Percentiles rank a stretch among this genome's conserved stretches.
Conservation (phyloP, 2,888 invertebrate species). For the Eulithis testata region DNA sequence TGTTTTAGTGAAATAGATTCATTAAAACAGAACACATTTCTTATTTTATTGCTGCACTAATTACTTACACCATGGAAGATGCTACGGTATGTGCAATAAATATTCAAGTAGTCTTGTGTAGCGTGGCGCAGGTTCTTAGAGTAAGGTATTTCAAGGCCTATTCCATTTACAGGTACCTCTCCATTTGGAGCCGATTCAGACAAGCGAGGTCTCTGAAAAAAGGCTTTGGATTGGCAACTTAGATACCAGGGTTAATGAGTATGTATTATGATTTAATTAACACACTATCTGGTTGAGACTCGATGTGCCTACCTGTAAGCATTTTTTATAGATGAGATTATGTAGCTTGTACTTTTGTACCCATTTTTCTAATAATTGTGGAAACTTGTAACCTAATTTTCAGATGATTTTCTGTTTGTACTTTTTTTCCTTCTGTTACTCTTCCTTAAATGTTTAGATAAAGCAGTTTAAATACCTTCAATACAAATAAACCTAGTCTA, state of each 20-base stretch:
- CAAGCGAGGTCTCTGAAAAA: conserved; percentile 85
- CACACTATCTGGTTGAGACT: no score
- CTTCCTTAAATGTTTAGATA: no score
- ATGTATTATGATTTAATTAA: conserved; percentile 76
- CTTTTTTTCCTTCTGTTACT: no score
- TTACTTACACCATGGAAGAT: conserved; percentile 55
- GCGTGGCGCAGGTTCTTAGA: not conserved
- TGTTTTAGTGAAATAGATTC: conserved; percentile 10
- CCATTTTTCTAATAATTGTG: no score
- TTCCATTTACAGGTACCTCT: conserved; percentile 72
- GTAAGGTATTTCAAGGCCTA: not conserved
- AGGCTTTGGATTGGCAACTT: conserved; percentile 97
- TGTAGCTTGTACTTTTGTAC: no score
- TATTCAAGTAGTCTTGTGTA: not conserved
- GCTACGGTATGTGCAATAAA: conserved; percentile 52
- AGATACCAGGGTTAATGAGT: conserved; percentile 96
- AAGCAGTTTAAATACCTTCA: no score
- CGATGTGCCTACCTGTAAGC: no score
- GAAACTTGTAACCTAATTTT: no score
- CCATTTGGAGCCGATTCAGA: conserved; percentile 83
- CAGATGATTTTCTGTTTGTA: no score
- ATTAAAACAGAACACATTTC: not conserved
- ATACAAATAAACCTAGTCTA: not conserved
- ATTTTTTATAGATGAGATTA: no score
- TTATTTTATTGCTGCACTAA: no score